These are phyloP conservation scores for Propithecus coquereli DNA, from an alignment of 2,113 vertebrate genomes.

Conservation along the genomic window DNA sequence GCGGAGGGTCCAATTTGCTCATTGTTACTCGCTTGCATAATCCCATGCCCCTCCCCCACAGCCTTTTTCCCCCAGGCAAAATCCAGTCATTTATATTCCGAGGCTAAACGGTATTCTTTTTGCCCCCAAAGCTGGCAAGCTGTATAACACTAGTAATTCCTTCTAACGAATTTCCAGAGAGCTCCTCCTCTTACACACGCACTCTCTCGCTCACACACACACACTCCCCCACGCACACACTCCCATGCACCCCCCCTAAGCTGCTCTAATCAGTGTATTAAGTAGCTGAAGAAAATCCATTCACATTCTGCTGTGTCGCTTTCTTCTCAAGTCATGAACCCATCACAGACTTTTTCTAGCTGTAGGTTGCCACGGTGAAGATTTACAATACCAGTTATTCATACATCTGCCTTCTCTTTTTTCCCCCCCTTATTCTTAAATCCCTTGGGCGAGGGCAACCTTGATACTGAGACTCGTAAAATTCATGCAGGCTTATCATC, in stretches of 20 bases:
- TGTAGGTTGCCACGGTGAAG: constrained; percentile 94
- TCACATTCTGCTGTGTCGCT: constrained; percentile 88
- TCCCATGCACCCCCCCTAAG: constrained; percentile 85
- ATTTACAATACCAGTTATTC: constrained; percentile 94
- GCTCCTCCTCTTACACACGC: constrained; percentile 74
- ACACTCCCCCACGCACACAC: constrained; percentile 18
- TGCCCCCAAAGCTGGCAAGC: constrained; percentile 85
- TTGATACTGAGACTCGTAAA: constrained; percentile 92
- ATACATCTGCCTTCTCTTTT: constrained; percentile 89
- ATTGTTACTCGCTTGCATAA: constrained; percentile 95
- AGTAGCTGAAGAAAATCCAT: constrained; percentile 91
- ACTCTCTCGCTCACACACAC: constrained; percentile 37
- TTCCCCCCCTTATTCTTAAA: constrained; percentile 85
- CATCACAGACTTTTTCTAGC: constrained; percentile 90
- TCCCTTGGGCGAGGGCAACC: constrained; percentile 90
- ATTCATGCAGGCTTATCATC: constrained; percentile 94
- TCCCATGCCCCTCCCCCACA: constrained; percentile 87
- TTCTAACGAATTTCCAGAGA: constrained; percentile 89
- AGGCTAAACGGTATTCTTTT: constrained; percentile 92
- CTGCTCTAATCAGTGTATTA: constrained; percentile 96
- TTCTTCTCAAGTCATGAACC: constrained; percentile 91
- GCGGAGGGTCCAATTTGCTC: constrained; percentile 93
- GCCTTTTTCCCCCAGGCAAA: constrained; percentile 81
- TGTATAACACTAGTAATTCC: constrained; percentile 90
- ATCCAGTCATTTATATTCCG: constrained; percentile 93